These are phyloP conservation scores for Loxodonta africana DNA, from an alignment of 2,113 vertebrate genomes.

Conservation along the genomic window DNA sequence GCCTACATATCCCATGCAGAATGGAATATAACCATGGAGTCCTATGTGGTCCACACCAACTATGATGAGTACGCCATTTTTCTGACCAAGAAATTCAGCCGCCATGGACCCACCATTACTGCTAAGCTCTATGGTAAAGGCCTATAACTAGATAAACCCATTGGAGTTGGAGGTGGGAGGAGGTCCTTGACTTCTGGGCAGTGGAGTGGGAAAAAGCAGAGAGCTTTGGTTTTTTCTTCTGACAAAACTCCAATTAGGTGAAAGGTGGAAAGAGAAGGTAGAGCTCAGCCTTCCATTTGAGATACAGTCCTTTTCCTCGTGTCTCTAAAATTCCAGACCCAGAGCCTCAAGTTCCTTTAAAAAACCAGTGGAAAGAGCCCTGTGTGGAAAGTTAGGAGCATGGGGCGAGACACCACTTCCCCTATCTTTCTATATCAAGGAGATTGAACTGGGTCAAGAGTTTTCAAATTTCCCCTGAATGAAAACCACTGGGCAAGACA, in stretches of 20 bases:
- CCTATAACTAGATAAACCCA: not conserved
- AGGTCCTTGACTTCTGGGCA: not conserved
- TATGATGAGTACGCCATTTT: slow-evolving; percentile 94
- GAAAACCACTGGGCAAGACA: not conserved
- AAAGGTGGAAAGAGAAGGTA: not conserved
- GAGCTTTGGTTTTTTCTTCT: not conserved
- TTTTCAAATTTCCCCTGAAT: not conserved
- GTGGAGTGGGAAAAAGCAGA: not conserved
- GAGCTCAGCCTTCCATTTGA: not conserved
- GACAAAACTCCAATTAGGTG: not conserved
- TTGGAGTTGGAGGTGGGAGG: not conserved
- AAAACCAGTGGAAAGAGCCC: not conserved
- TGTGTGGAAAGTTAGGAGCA: not conserved
- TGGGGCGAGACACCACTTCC: not conserved
- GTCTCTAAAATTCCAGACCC: not conserved
- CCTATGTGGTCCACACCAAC: slow-evolving; percentile 94
- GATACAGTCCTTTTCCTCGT: not conserved
- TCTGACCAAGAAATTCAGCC: slow-evolving; percentile 89
- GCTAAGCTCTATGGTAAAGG: slow-evolving; percentile 93
- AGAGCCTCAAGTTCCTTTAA: not conserved
- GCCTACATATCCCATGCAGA: slow-evolving; percentile 84
- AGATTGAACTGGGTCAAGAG: accelerated
- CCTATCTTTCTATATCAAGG: not conserved
- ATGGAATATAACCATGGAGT: slow-evolving; percentile 88
- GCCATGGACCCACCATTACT: slow-evolving; percentile 83